These are phyloP conservation scores for Amphipyra tragopoginis DNA, from an alignment of 2,888 invertebrate species.

Conservation along the genomic window DNA sequence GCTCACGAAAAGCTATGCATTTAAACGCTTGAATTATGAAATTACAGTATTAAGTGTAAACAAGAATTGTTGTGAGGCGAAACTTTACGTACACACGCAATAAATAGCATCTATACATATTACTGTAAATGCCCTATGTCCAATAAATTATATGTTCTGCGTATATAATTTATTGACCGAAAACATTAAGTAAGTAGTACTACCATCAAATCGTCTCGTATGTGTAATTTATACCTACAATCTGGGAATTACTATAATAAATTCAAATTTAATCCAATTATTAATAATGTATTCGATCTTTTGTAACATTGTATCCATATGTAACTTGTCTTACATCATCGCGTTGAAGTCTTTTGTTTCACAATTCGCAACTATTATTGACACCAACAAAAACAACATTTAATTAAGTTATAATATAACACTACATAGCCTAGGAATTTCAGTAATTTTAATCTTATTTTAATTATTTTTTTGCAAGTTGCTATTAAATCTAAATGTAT, in stretches of 20 bases:
- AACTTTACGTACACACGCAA: slow-evolving; percentile 43
- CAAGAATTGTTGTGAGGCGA: slow-evolving; percentile 69
- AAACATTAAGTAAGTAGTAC: slow-evolving; percentile 21
- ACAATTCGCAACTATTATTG: background rate
- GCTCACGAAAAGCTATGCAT: slow-evolving; percentile 89
- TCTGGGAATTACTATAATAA: slow-evolving; percentile 10
- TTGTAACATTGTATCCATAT: slow-evolving; percentile 1
- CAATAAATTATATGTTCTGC: slow-evolving; percentile 36
- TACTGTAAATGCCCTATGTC: slow-evolving; percentile 22
- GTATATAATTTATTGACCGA: slow-evolving; percentile 29
- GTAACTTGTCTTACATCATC: slow-evolving; percentile 1
- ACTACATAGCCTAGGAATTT: background rate
- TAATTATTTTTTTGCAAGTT: background rate
- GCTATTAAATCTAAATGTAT: slow-evolving; percentile 2
- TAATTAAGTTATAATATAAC: background rate
- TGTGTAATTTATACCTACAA: slow-evolving; percentile 17
- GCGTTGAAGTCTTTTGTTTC: background rate
- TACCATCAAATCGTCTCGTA: slow-evolving; percentile 9
- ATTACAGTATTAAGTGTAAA: slow-evolving; percentile 88
- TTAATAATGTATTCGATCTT: slow-evolving; percentile 8
- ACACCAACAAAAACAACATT: background rate
- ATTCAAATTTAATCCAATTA: background rate
- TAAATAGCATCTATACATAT: slow-evolving; percentile 31
- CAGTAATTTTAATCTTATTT: background rate
- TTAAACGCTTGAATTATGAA: slow-evolving; percentile 90